phyloP scores from a whole-genome alignment of 2,888 invertebrate species.

The Epistrophella euchroma region DNA sequence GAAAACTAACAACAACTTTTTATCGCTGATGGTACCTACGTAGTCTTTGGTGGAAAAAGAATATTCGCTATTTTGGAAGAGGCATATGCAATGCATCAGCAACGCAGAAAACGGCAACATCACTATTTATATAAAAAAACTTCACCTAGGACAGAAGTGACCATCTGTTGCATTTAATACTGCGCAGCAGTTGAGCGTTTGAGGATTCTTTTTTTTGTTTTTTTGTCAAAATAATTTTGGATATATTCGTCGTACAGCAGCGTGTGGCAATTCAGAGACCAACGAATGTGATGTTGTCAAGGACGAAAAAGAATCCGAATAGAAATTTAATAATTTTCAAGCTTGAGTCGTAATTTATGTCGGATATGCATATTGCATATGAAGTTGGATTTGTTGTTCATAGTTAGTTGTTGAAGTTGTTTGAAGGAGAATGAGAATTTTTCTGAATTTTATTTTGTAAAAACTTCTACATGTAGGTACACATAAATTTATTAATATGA shows the following conservation, averaged over 20 bases:
- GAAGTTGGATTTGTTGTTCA: slow-evolving; percentile 41
- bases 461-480: too few species aligned
- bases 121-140: slow-evolving; percentile 33
- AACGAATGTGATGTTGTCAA: slow-evolving; percentile 47
- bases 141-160: slow-evolving; percentile 60
- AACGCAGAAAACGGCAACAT: slow-evolving; percentile 35
- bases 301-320: slow-evolving; percentile 56
- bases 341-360: slow-evolving; percentile 70
- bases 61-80: slow-evolving; percentile 41
- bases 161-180: slow-evolving; percentile 74
- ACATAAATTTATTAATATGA: too few species aligned
- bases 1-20: slow-evolving; percentile 54
- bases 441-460: background rate
- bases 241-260: slow-evolving; percentile 12
- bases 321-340: slow-evolving; percentile 66
- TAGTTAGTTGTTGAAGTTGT: slow-evolving; percentile 25
- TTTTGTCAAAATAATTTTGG: slow-evolving; percentile 33
- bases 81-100: slow-evolving; percentile 45
- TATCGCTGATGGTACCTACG: background rate
- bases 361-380: slow-evolving; percentile 57
- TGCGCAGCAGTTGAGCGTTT: slow-evolving; percentile 53
- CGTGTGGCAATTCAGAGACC: slow-evolving; percentile 13
- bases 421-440: slow-evolving; percentile 33
- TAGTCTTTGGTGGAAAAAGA: slow-evolving; percentile 7
- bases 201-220: slow-evolving; percentile 25